A percentile compares a stretch with the other conserved stretches of the same genome.
These are phyloP conservation scores for Myanophis thanlyinensis DNA, from an alignment of 2,113 vertebrate species.

Conservation along the genomic window DNA sequence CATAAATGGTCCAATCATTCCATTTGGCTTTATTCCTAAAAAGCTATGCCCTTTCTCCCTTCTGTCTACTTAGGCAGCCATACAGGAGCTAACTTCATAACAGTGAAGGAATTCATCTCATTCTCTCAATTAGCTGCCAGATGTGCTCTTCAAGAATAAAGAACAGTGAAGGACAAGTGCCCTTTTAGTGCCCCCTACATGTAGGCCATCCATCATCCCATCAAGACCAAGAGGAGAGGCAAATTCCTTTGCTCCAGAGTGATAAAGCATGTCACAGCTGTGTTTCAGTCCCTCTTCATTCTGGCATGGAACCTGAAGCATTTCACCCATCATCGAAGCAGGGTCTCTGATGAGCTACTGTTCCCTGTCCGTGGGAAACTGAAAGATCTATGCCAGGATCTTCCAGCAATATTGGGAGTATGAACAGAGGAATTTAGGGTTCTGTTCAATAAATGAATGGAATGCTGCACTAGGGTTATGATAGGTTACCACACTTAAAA, in stretches of 20 bases:
- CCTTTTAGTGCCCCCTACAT: slow-evolving; percentile 8
- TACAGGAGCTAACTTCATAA: not conserved
- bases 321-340: not conserved
- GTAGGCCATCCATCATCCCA: slow-evolving; percentile 17
- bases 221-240: not conserved
- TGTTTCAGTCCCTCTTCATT: not conserved
- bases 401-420: not conserved
- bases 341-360: not conserved
- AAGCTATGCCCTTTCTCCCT: not conserved
- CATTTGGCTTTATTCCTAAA: slow-evolving; percentile 7
- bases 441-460: not conserved
- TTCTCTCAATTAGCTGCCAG: slow-evolving; percentile 4
- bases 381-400: not conserved
- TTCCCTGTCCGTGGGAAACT: not conserved
- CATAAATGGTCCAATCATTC: slow-evolving; percentile 22
- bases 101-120: slow-evolving; percentile 23
- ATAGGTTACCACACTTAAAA: not conserved
- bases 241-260: not conserved
- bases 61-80: not conserved
- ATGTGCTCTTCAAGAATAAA: slow-evolving; percentile 14
- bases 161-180: not conserved
- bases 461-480: not conserved
- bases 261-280: slow-evolving; percentile 3
- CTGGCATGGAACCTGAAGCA: not conserved
- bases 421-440: no score